phyloP scores from a whole-genome alignment of 2,797 vertebrate genomes.

The Labroides dimidiatus region DNA sequence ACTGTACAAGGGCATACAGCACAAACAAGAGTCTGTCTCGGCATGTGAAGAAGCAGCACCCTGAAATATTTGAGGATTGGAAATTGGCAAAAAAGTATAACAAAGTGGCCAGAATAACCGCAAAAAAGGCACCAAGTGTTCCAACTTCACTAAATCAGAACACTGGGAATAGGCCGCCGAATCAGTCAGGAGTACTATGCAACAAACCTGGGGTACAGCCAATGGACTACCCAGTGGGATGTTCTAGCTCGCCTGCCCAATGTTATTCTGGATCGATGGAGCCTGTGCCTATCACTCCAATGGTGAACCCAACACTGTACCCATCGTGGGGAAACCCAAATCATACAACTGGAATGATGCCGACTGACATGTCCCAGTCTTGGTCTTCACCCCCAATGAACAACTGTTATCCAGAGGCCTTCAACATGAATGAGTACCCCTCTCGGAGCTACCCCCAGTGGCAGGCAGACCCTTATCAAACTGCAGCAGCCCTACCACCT shows the following conservation, averaged over 20 bases:
- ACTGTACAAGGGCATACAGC: slow-evolving; percentile 94
- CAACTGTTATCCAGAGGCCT: slow-evolving; percentile 80
- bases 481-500: slow-evolving; percentile 65
- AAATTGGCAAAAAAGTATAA: slow-evolving; percentile 95
- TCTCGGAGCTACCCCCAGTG: slow-evolving; percentile 77
- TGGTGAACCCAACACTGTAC: slow-evolving; percentile 89
- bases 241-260: slow-evolving; percentile 82
- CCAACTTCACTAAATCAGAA: slow-evolving; percentile 80
- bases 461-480: slow-evolving; percentile 79
- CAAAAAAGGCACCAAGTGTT: slow-evolving; percentile 80
- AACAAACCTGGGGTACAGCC: slow-evolving; percentile 86
- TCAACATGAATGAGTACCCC: slow-evolving; percentile 79
- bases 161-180: slow-evolving; percentile 69
- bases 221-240: slow-evolving; percentile 83
- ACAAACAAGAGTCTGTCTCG: slow-evolving; percentile 97
- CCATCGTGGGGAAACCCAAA: slow-evolving; percentile 87
- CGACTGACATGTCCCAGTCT: slow-evolving; percentile 86
- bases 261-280: slow-evolving; percentile 87
- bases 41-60: slow-evolving; percentile 97
- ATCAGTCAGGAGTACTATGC: slow-evolving; percentile 75
- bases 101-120: slow-evolving; percentile 88
- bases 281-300: slow-evolving; percentile 88
- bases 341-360: slow-evolving; percentile 87
- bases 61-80: slow-evolving; percentile 95
- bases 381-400: slow-evolving; percentile 87